Conservation (phyloP, 2,797 vertebrate species). For the Valencia hispanica region DNA sequence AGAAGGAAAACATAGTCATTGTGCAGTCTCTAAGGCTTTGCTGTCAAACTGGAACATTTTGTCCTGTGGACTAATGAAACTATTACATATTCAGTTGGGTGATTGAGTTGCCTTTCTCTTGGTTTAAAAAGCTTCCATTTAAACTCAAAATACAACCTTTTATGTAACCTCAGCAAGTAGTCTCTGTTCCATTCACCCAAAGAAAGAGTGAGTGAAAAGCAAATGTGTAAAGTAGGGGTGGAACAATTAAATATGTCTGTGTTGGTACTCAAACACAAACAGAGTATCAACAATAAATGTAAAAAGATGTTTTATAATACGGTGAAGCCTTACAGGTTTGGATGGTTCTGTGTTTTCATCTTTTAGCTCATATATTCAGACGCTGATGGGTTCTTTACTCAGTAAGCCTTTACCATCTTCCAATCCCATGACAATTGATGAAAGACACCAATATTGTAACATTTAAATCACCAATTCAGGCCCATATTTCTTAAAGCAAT, state of each 20-base stretch:
- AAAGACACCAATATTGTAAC: not conserved
- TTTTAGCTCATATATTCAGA: not conserved
- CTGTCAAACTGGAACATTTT: not conserved
- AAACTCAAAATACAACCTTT: not conserved
- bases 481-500: not conserved
- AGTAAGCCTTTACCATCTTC: not conserved
- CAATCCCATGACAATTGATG: not conserved
- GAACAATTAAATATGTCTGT: not conserved
- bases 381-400: not conserved
- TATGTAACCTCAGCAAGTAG: not conserved
- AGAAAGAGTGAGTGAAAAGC: not conserved
- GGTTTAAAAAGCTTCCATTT: not conserved
- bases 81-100: not conserved
- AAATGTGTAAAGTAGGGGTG: not conserved
- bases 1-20: not conserved
- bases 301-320: not conserved
- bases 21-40: not conserved
- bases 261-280: not conserved
- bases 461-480: not conserved
- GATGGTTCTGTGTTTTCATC: not conserved
- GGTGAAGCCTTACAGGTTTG: not conserved
- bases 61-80: not conserved
- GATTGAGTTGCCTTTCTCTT: not conserved
- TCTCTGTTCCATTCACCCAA: not conserved
- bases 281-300: not conserved